Conservation (phyloP, 37 sponge, comb jelly and placozoan species). For the Crambe crambe region DNA sequence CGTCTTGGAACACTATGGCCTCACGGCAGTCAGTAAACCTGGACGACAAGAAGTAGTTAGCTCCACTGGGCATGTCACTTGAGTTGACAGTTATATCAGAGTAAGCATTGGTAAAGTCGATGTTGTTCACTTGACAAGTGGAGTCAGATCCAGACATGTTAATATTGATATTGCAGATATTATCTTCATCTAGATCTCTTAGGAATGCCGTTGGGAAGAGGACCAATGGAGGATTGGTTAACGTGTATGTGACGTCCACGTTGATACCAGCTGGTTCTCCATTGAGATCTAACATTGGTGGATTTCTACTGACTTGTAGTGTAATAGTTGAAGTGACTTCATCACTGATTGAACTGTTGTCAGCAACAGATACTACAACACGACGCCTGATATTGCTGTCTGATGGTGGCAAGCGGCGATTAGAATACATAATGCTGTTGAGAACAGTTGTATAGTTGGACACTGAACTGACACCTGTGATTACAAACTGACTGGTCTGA, state of each 20-base stretch:
- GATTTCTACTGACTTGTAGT: conserved; percentile 1
- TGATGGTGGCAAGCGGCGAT: conserved; percentile 28
- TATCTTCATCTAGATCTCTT: conserved; percentile 36
- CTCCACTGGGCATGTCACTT: neutral
- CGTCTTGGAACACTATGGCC: conserved; percentile 21
- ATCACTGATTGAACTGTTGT: conserved; percentile 8
- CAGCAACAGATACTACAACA: conserved; percentile 25
- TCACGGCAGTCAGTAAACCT: conserved; percentile 30
- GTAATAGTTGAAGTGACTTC: conserved; percentile 24
- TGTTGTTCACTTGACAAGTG: conserved; percentile 18
- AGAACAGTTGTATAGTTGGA: conserved; percentile 37
- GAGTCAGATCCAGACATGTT: conserved; percentile 7
- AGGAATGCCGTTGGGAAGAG: conserved; percentile 39
- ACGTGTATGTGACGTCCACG: conserved; percentile 10
- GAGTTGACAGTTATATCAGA: conserved; percentile 34
- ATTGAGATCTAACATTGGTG: conserved; percentile 57
- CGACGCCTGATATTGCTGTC: conserved; percentile 19
- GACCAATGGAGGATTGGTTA: conserved; percentile 26
- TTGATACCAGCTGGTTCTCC: conserved; percentile 13
- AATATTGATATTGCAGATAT: conserved; percentile 30
- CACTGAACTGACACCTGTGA: conserved; percentile 41
- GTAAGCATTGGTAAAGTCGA: conserved; percentile 31
- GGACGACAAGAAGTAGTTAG: conserved; percentile 15
- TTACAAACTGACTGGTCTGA: conserved; percentile 21
- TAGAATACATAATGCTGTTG: conserved; percentile 31